These are phyloP conservation scores for Ophion ventricosus DNA, from an alignment of 2,888 invertebrate species.

Conservation along the genomic window DNA sequence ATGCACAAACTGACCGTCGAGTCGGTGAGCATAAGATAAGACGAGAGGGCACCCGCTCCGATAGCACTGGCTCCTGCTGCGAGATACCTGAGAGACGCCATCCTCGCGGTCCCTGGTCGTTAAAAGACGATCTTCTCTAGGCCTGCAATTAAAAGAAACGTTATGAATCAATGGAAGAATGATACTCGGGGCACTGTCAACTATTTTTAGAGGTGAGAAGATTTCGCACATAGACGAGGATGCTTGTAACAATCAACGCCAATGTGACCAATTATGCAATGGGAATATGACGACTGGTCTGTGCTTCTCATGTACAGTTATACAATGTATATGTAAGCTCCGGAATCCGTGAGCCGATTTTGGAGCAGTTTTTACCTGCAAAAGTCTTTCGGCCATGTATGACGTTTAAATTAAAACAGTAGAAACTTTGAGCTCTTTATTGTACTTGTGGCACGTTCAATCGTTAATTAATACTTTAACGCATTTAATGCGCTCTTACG, in stretches of 20 bases:
- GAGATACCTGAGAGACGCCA: slow-evolving; percentile 82
- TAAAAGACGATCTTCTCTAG: slow-evolving; percentile 54
- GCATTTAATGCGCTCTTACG: too few relatives aligned
- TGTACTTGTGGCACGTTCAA: too few relatives aligned
- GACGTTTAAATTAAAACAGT: too few relatives aligned
- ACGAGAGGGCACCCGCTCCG: slow-evolving; percentile 86
- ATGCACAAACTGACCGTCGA: slow-evolving; percentile 71
- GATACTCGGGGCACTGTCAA: too few relatives aligned
- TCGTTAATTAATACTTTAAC: too few relatives aligned
- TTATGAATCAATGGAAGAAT: background rate
- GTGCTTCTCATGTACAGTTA: slow-evolving; percentile 14
- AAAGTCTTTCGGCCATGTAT: too few relatives aligned
- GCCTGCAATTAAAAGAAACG: slow-evolving; percentile 42
- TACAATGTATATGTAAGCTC: too few relatives aligned
- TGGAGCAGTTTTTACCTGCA: too few relatives aligned
- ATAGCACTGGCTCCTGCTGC: slow-evolving; percentile 86
- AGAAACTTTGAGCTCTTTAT: too few relatives aligned
- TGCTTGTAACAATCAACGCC: slow-evolving; percentile 40
- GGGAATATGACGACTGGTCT: slow-evolving; percentile 29
- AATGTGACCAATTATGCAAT: slow-evolving; percentile 48
- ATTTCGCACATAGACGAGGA: slow-evolving; percentile 20
- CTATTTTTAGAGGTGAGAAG: slow-evolving; percentile 35
- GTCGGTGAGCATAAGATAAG: slow-evolving; percentile 86
- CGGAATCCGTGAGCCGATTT: too few relatives aligned
- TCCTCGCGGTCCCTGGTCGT: slow-evolving; percentile 65